phyloP scores from a whole-genome alignment of 2,888 invertebrate genomes.

The Toxonevra muliebris region DNA sequence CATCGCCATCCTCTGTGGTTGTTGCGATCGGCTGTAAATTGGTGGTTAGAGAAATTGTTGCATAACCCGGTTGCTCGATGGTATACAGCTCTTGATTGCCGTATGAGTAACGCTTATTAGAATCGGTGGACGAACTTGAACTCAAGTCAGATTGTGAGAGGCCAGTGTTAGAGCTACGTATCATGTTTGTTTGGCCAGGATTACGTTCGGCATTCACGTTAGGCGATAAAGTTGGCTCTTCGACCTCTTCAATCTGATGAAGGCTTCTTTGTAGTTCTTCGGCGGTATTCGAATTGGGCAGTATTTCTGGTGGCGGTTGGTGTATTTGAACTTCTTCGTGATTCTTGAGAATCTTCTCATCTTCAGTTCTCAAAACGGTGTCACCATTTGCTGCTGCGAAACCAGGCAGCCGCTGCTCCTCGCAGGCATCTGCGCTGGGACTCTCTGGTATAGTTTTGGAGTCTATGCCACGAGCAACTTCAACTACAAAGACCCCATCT shows the following conservation, averaged over 20 bases:
- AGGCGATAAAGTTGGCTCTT: conserved; percentile 43
- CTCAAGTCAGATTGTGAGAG: conserved; percentile 84
- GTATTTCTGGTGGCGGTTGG: conserved; percentile 54
- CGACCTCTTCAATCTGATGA: conserved; percentile 58
- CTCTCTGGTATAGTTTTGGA: conserved; percentile 62
- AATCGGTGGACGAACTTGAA: conserved; percentile 73
- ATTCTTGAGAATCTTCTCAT: conserved; percentile 39
- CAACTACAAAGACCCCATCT: conserved; percentile 79
- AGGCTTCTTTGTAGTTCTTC: conserved; percentile 54
- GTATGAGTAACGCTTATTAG: conserved; percentile 80
- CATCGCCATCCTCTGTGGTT: conserved; percentile 32
- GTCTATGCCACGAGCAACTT: conserved; percentile 68
- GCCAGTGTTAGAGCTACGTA: conserved; percentile 72
- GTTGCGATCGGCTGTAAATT: conserved; percentile 38
- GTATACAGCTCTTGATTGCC: conserved; percentile 83
- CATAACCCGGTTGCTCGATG: conserved; percentile 77
- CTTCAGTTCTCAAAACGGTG: conserved; percentile 25
- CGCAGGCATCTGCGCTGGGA: conserved; percentile 52
- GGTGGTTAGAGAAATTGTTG: conserved; percentile 52
- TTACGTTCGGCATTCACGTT: conserved; percentile 28
- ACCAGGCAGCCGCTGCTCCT: conserved; percentile 58
- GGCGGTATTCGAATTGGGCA: conserved; percentile 41
- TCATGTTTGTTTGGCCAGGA: background rate
- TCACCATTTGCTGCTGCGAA: conserved; percentile 49
- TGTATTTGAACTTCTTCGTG: conserved; percentile 65